These are phyloP conservation scores for Atethmia centrago DNA, from an alignment of 2,888 invertebrate species.

Conservation along the genomic window DNA sequence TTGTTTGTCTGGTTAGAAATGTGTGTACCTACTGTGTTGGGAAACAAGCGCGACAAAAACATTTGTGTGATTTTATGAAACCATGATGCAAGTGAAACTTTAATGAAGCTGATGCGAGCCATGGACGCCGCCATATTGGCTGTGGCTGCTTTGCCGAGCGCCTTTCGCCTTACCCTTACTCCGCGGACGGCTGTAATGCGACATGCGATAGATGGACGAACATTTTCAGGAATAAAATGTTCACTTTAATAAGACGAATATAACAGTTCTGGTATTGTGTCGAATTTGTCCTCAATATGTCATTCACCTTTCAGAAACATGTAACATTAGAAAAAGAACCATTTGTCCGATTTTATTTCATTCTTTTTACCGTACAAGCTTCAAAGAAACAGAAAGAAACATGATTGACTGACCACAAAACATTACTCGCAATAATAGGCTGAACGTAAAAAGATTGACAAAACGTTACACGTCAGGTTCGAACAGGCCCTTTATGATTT, in stretches of 20 bases:
- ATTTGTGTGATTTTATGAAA: no score
- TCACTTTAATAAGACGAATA: background rate
- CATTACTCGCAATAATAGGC: constrained; percentile 43
- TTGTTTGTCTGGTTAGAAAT: constrained; percentile 16
- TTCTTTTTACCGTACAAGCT: constrained; percentile 7
- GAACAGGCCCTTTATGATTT: constrained; percentile 41
- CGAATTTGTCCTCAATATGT: constrained; percentile 16
- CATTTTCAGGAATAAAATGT: no score
- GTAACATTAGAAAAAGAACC: background rate
- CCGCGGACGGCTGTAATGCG: no score
- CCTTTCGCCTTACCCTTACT: no score
- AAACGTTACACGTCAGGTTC: constrained; percentile 26
- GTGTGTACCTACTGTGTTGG: background rate
- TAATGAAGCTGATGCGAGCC: no score
- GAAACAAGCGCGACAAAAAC: no score
- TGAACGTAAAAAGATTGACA: constrained; percentile 46
- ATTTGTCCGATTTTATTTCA: constrained; percentile 9
- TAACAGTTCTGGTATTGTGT: background rate
- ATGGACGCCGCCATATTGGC: no score
- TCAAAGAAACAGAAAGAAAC: constrained; percentile 18
- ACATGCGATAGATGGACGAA: no score
- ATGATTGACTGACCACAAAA: constrained; percentile 43
- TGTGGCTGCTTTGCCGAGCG: no score
- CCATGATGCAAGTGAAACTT: no score
- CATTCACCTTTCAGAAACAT: constrained; percentile 22